Conservation (phyloP, 2,888 invertebrate genomes). For the Sialis fuliginosa region DNA sequence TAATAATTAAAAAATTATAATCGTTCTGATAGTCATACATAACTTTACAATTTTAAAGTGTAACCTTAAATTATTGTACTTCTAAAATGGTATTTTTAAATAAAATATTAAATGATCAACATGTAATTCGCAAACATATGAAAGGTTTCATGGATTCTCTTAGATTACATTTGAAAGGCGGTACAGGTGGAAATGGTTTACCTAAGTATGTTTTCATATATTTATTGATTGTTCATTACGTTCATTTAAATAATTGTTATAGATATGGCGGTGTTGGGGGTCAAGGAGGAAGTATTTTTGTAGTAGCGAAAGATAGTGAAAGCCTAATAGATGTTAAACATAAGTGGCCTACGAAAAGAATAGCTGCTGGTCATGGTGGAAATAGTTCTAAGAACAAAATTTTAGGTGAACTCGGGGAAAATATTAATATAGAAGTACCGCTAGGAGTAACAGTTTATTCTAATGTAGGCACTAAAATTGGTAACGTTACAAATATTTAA, state of each 20-base stretch:
- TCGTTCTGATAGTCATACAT: too few relatives aligned
- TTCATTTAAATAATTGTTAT: conserved; percentile 25
- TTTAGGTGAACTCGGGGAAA: conserved; percentile 55
- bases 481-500: conserved; percentile 21
- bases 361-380: conserved; percentile 51
- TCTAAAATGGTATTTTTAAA: too few relatives aligned
- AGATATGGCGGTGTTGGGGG: conserved; percentile 84
- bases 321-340: conserved; percentile 33
- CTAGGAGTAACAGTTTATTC: conserved; percentile 58
- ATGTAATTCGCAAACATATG: conserved; percentile 29
- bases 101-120: background rate
- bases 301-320: conserved; percentile 43
- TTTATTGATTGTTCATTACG: conserved; percentile 1
- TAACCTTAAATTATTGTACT: too few relatives aligned
- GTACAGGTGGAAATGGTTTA: conserved; percentile 60
- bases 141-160: conserved; percentile 59
- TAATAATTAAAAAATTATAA: too few relatives aligned
- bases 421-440: conserved; percentile 58
- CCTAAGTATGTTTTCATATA: conserved; percentile 27
- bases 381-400: conserved; percentile 58
- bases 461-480: conserved; percentile 44
- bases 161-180: conserved; percentile 62
- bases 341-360: conserved; percentile 35
- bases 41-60: too few relatives aligned
- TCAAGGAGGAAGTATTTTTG: conserved; percentile 71